phyloP scores from a whole-genome alignment of 2,113 vertebrate genomes.

The Pavo muticus region DNA sequence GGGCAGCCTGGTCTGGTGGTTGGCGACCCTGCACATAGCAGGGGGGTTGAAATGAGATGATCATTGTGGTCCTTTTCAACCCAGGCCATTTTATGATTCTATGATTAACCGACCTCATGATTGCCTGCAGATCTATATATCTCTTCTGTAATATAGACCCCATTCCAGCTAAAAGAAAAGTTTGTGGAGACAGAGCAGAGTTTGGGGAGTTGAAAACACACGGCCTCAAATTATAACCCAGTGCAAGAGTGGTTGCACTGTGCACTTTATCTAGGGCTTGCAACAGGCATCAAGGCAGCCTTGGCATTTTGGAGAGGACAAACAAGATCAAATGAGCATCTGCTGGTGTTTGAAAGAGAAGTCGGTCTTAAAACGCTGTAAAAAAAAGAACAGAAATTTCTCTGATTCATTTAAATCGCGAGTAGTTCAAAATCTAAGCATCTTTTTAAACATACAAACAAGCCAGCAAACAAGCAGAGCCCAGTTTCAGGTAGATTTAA shows the following conservation, averaged over 20 bases:
- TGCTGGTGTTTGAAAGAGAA: background rate
- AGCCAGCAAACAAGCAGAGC: slow-evolving; percentile 22
- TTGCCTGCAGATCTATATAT: background rate
- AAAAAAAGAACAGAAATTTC: background rate
- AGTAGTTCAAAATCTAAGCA: background rate
- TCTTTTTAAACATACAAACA: slow-evolving; percentile 3
- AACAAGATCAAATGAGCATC: fast-evolving
- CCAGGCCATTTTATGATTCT: too few species aligned
- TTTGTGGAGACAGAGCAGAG: background rate
- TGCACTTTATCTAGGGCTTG: background rate
- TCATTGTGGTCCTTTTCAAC: too few species aligned
- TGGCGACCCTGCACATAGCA: too few species aligned
- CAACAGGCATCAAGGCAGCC: fast-evolving
- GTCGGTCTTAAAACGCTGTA: background rate
- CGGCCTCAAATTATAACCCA: background rate
- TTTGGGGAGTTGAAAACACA: background rate
- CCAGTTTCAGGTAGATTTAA: slow-evolving; percentile 51
- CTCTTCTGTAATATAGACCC: background rate
- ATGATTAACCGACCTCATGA: background rate
- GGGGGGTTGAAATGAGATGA: too few species aligned
- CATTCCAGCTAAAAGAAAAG: background rate
- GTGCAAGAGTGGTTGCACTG: fast-evolving
- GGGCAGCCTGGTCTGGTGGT: too few species aligned
- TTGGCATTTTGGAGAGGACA: background rate
- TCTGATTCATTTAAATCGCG: background rate